phyloP scores from a whole-genome alignment of 2,797 vertebrate genomes.

The Triplophysa yarkandensis region DNA sequence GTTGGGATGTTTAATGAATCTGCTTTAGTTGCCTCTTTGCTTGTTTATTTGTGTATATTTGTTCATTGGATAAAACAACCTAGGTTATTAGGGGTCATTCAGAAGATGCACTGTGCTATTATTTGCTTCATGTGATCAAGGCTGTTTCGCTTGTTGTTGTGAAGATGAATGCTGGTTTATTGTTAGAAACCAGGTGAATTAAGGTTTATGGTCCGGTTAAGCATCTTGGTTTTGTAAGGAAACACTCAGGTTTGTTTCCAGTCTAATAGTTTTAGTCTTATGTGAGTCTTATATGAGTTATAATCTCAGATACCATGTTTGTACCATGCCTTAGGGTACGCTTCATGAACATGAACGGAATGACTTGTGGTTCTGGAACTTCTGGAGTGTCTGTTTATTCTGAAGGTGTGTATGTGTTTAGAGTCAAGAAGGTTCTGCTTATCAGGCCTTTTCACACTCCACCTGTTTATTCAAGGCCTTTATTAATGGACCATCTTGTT shows the following conservation, averaged over 20 bases:
- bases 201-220: background rate
- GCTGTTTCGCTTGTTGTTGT: conserved; percentile 7
- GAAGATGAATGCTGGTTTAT: conserved; percentile 22
- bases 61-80: background rate
- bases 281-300: no score
- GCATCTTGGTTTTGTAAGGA: background rate
- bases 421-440: conserved; percentile 27
- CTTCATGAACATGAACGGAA: conserved; percentile 14
- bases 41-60: background rate
- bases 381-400: conserved; percentile 38
- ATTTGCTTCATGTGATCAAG: conserved; percentile 7
- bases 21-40: background rate
- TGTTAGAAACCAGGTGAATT: background rate
- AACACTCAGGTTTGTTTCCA: background rate
- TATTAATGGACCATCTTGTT: background rate
- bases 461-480: background rate
- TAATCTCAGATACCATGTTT: background rate
- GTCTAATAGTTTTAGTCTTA: background rate
- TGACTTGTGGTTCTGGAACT: conserved; percentile 11
- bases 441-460: background rate
- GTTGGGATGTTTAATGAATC: background rate
- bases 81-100: conserved; percentile 1
- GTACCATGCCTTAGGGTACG: background rate
- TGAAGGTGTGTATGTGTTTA: conserved; percentile 47
- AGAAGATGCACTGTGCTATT: background rate